Evolutionary conservation across 2,113 vertebrate genomes (phyloP), one percentile per base, ranked within the genome.

Genomic region (Scomber scombrus): DNA sequence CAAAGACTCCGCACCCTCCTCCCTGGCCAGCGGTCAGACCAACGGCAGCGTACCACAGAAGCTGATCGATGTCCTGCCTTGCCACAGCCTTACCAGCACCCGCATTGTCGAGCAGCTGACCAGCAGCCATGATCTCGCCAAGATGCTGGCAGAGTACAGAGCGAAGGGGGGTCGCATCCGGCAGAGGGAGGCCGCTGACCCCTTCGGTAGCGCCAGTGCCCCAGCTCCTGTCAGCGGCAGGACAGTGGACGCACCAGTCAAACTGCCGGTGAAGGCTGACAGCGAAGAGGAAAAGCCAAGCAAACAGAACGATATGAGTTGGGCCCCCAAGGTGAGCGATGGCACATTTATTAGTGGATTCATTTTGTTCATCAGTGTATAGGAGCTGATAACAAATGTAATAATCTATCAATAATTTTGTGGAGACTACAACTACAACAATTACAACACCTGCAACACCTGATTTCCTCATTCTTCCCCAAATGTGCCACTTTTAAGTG

Each of bases 111-210:
- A 97, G 63, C 97, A 96, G 56, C 86, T 99, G 21, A 92, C 90
- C 74, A 88, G 91, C 62, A 97, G 96, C 91, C 96, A 95, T 79
- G 94, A 94, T 29, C 91, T 99, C 85, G 95, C 97, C 56, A 94
- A 95, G 78, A 97, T 99, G 96, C 86, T 99, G 84, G 97, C 98
- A 0, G 98, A 99, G 89, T 99, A 97, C 90, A 93, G 98, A 50
- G 98, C 98, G 8, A 95, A 96, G 66, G 98, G 98, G 29, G 98
- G 98, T 9, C 96, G 97, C 29, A 96, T 99, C 89, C 94, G 93
- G 9, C 97, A 96, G 62, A 95, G 94, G 75, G 95, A 95, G 29
- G 89, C 93, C 31, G 6, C 43, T 2, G 97, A 98, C 85, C 97
- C 96, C 11, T 99, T 98, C 91, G 87, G 63, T 45, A 3, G 50